Percentiles rank a stretch among this genome's conserved stretches.
phyloP scores from a whole-genome alignment of 2,113 vertebrate genomes.

The Mesocricetus auratus region DNA sequence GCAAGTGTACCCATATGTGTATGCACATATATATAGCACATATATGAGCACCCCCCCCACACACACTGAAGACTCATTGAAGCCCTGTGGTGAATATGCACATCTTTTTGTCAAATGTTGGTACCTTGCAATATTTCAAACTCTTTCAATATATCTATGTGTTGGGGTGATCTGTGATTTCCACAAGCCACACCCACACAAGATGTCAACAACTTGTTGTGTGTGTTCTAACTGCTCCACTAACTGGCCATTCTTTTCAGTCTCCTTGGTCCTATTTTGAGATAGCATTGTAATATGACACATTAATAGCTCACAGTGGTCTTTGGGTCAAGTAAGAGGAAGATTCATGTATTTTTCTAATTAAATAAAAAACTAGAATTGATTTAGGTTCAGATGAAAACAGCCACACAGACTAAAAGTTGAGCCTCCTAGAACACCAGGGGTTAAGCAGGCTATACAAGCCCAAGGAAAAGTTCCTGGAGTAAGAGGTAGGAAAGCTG shows the following conservation, averaged over 20 bases:
- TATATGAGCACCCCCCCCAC: neutral
- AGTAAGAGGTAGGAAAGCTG: neutral
- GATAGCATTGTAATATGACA: neutral
- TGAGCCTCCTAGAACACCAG: neutral
- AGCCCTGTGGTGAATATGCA: neutral
- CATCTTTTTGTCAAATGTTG: neutral
- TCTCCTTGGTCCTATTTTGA: neutral
- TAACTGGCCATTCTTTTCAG: neutral
- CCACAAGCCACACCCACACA: neutral
- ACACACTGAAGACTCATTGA: neutral
- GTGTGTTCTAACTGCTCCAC: neutral
- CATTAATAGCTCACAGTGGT: neutral
- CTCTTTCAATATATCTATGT: neutral
- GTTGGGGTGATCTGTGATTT: neutral
- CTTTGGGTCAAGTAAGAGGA: neutral
- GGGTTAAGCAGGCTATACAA: neutral
- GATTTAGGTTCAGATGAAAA: neutral
- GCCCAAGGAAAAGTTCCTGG: neutral
- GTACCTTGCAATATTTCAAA: neutral
- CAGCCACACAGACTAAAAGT: neutral
- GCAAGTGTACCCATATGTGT: neutral
- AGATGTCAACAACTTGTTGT: neutral
- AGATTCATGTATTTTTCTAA: neutral
- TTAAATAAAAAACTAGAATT: neutral
- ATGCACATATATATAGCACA: neutral